Evolutionary conservation across 2,113 vertebrate genomes (phyloP).

Genomic region (Pardalotus punctatus): DNA sequence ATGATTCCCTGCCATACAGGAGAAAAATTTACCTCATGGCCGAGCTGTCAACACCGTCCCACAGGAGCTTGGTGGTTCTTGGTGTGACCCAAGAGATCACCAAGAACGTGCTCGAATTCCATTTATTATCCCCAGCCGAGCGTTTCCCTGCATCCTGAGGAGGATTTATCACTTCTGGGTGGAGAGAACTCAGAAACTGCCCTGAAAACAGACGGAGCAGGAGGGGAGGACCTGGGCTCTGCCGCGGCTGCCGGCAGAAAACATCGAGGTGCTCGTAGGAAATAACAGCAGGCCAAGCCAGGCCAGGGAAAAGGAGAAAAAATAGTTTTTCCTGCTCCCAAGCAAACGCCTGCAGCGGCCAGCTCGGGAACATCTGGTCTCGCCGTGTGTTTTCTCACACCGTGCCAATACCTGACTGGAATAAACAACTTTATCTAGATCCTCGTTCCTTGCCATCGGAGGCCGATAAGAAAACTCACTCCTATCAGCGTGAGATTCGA

Average conservation of each 20-base stretch:
- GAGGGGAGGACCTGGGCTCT: background rate
- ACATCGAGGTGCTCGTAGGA: background rate
- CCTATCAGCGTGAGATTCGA: conserved; percentile 41
- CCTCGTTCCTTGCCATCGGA: conserved; percentile 27
- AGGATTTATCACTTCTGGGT: background rate
- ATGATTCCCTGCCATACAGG: background rate
- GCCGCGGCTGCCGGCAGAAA: background rate
- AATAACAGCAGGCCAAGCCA: conserved; percentile 12
- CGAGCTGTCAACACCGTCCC: background rate
- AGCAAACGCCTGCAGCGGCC: background rate
- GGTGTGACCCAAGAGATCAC: background rate
- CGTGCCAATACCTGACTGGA: conserved; percentile 49
- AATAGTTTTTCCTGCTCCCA: conserved; percentile 24
- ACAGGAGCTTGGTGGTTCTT: background rate
- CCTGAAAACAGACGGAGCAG: background rate
- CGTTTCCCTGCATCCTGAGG: background rate
- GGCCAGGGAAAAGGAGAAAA: conserved; percentile 29
- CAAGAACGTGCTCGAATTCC: background rate
- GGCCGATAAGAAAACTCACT: conserved; percentile 28
- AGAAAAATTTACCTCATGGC: background rate
- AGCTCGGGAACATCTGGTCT: conserved; percentile 34
- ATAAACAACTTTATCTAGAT: conserved; percentile 62
- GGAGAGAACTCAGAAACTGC: background rate
- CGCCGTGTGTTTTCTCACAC: conserved; percentile 25
- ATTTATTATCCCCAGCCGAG: background rate